Evolutionary conservation across 2,888 invertebrate genomes (phyloP).

Genomic region (Caenorhabditis drosophilae): DNA sequence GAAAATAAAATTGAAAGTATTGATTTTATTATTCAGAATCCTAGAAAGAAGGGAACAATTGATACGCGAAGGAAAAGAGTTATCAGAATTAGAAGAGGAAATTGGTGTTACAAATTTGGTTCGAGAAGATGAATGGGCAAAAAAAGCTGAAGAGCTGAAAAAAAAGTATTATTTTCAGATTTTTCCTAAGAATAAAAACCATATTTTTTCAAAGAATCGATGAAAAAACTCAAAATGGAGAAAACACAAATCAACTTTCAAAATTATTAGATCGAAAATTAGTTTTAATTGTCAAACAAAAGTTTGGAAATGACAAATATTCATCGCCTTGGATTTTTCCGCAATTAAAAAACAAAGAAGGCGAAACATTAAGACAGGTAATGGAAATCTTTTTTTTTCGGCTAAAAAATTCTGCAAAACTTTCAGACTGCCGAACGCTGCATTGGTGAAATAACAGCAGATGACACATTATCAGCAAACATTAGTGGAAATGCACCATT

Average conservation of each 20-base stretch:
- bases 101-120: constrained; percentile 60
- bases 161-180: constrained; percentile 28
- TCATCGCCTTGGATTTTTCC: constrained; percentile 64
- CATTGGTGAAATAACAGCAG: constrained; percentile 46
- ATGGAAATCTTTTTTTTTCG: too few species aligned
- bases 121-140: constrained; percentile 58
- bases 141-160: constrained; percentile 23
- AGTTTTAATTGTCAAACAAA: constrained; percentile 61
- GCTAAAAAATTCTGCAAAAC: background rate
- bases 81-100: constrained; percentile 65
- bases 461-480: constrained; percentile 31
- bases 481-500: constrained; percentile 63
- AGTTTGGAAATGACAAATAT: constrained; percentile 31
- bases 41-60: constrained; percentile 52
- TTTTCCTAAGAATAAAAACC: too few species aligned
- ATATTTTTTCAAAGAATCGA: too few species aligned
- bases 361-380: constrained; percentile 62
- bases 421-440: constrained; percentile 62
- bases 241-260: too few species aligned
- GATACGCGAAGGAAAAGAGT: constrained; percentile 60
- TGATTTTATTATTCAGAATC: constrained; percentile 43
- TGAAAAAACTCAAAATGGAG: too few species aligned
- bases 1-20: background rate
- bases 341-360: constrained; percentile 48
- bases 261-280: constrained; percentile 59